Evolutionary conservation across 1,140 invertebrate species (phyloP).

Genomic region (Pogonomyrmex barbatus): DNA sequence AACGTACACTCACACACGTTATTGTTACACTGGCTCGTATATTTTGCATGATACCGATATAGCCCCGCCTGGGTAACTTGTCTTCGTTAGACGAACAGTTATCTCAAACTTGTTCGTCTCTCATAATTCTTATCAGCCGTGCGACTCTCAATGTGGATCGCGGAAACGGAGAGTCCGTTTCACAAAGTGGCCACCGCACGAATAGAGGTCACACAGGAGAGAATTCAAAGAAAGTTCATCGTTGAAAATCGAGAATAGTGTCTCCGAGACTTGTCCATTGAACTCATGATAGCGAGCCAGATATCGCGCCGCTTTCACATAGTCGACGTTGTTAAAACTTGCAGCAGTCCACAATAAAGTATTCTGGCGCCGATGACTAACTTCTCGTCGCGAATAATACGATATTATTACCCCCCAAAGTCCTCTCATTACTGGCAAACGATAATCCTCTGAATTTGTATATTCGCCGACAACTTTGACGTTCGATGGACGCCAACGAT

Average conservation of each 20-base stretch:
- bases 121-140: conserved; percentile 53
- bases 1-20: neutral
- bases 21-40: neutral
- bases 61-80: neutral
- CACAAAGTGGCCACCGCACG: conserved; percentile 50
- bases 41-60: conserved; percentile 4
- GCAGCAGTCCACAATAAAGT: conserved; percentile 58
- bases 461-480: conserved; percentile 31
- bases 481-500: conserved; percentile 27
- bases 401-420: conserved; percentile 45
- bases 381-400: conserved; percentile 22
- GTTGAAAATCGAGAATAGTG: conserved; percentile 48
- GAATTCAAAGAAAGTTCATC: conserved; percentile 68
- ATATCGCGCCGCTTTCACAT: conserved; percentile 53
- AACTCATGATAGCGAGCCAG: conserved; percentile 57
- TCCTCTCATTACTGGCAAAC: conserved; percentile 43
- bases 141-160: conserved; percentile 50
- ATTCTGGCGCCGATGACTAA: conserved; percentile 47
- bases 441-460: conserved; percentile 60
- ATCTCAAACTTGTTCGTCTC: conserved; percentile 41
- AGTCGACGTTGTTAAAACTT: conserved; percentile 66
- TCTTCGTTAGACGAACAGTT: conserved; percentile 22
- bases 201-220: conserved; percentile 63
- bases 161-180: conserved; percentile 58
- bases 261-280: conserved; percentile 68